Conservation (phyloP, 2,888 invertebrate species). For the Mantis religiosa region DNA sequence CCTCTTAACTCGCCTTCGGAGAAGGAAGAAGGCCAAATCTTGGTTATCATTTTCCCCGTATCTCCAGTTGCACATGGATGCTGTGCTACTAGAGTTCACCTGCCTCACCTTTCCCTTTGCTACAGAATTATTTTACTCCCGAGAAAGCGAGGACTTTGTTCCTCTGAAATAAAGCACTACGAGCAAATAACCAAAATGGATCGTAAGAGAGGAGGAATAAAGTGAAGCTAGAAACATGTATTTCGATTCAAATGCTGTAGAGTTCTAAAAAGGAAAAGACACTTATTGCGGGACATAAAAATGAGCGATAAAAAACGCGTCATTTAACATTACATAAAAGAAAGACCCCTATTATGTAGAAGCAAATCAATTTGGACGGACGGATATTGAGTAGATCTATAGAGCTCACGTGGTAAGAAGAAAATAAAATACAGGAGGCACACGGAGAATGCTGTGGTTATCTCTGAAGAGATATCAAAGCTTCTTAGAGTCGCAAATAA, state of each 20-base stretch:
- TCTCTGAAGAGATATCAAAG: too few species aligned
- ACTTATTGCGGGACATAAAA: background rate
- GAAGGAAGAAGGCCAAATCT: too few species aligned
- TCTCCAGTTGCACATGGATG: too few species aligned
- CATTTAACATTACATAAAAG: background rate
- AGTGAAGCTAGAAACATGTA: background rate
- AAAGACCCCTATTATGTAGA: background rate
- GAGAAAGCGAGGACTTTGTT: background rate
- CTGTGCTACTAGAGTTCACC: too few species aligned
- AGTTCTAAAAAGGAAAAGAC: background rate
- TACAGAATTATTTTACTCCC: background rate
- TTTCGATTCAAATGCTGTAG: background rate
- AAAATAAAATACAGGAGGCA: background rate
- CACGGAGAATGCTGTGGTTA: too few species aligned
- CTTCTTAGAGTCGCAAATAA: too few species aligned
- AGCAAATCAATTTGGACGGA: background rate
- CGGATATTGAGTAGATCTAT: background rate
- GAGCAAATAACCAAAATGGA: background rate
- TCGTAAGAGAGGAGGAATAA: background rate
- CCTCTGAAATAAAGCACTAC: background rate
- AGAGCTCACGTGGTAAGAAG: background rate
- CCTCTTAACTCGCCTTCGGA: too few species aligned
- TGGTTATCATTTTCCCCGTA: too few species aligned
- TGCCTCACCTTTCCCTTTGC: background rate
- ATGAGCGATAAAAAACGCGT: background rate